Base-by-base conservation (phyloP, 2,888 invertebrate species). In the Pachycephus smyrnensis region DNA sequence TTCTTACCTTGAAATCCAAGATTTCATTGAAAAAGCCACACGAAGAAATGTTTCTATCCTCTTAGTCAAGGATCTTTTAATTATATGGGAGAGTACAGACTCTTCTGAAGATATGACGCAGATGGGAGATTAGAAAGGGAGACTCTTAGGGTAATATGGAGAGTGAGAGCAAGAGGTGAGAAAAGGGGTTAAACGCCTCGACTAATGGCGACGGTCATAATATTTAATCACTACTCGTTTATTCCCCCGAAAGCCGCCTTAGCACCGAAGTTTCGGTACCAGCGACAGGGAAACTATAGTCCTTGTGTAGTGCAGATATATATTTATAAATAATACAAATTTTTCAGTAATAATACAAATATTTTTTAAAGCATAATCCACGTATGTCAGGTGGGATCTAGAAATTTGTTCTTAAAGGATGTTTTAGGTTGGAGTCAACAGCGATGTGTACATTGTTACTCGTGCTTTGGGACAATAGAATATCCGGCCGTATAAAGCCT, bases 161-260 rank as follows among this genome's bases (percentile, higher is more conserved):
- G 69, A 37, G 30, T n/a, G 9, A 12, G n/a, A 68, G 69, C 37
- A 35, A 23, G 31, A 32, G n/a, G 74, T 32, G 74, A 36, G 68
- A 74, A 33, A 40, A 71, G n/a, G 69, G 69, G 55, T 55, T 55
- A 23, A 84, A 85, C 84, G 85, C 84, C 84, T 86, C 83, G 84
- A 86, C 88, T 87, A 85, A 78, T 75, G 75, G 68, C 88, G 88
- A 88, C 87, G 90, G 90, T 91, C 91, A 91, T 91, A 91, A 91
- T 91, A 91, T 91, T 91, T 91, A 90, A 91, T 91, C 90, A 89
- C 90, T 86, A 88, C 87, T 88, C 90, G 88, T 90, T 90, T 86
- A 88, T 88, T 88, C 84, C 84, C 86, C 79, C 77, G 80, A 86
- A 86, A 80, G 84, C 82, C 82, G 81, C 79, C 79, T 76, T 81